Evolutionary conservation across 92 coral and sea anemone genomes (phyloP), one percentile per base, ranked within the genome.

Genomic region (Nematostella vectensis): DNA sequence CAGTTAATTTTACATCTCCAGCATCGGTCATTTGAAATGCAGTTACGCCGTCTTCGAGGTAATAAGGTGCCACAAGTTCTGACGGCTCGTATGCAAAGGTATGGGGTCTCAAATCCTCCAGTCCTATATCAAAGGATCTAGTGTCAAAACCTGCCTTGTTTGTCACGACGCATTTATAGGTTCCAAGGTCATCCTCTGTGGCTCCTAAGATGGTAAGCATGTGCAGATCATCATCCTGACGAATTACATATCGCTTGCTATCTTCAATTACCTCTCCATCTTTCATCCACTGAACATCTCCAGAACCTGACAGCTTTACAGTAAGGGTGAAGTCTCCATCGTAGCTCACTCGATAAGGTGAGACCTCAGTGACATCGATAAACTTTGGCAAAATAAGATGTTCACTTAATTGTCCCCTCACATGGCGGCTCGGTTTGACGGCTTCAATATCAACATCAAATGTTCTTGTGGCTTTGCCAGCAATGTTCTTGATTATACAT

Each of bases 401-500:
- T 43, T 65, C 61, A 45, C 61, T 57, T 1, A 67, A 61, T 11
- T 57, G 75, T 37, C 74, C 72, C 22, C 56, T 45, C 13, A 31
- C 68, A 1, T 56, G 73, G 11, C 70, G 67, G 6, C 59, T 57
- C 21, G 89, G 66, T 42, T 59, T 58, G 11, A 66, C 45, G 58
- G 73, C 78, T 52, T 83, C 65, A 26, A 75, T 55, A 67, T 74
- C 52, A 36, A 93, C 50, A 28, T 72, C 81, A 29, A 71, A 82
- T 0, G 78, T 72, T 26, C 82, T 69, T 29, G 68, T 69, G 28
- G 71, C 86, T 61, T 76, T 86, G 4, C 99, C 99, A 47, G 96
- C 93, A 50, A 78, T 84, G 50, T 93, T 93, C 72, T 73, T 76
- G 59, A 95, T 88, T 21, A 87, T 72, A 62, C 96, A 86, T 58